Base-by-base conservation (phyloP, 1,140 invertebrate species). In the Triops cancriformis region DNA sequence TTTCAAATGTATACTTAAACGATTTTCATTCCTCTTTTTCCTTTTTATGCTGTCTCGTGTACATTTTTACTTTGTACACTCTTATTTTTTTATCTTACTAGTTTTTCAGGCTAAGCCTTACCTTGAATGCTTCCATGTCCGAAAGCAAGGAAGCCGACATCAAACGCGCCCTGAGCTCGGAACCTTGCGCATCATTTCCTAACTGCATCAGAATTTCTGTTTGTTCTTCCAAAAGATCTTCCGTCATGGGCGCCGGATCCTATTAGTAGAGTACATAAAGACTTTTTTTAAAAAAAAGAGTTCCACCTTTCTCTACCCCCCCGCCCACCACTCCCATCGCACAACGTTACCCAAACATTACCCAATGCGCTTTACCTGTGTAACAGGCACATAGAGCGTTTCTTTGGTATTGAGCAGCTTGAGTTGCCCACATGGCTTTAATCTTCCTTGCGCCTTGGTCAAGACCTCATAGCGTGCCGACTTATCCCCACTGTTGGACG, bases 81-180 rank as follows among this genome's bases (percentile, higher is more conserved):
- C 0, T 72, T 45, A 1, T 77, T 78, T 77, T n/a, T 23, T 31
- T 28, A 76, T 43, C 27, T 31, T 76, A 12, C 18, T 27, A 11
- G 3, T 42, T 9, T 42, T 76, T 76, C 42, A 0, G 23, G 3
- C 3, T 27, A 76, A 18, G 31, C 11, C 9, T 73, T 80, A 91
- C 90, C 86, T 98, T 98, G 82, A 99, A 99, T 0, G 96, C 94
- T 84, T 99, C 95, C 96, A 99, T 99, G 84, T 99, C 98, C 0
- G 96, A 98, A 4, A 97, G 86, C 10, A 99, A 86, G 10, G 94
- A 95, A 0, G 96, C 94, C 83, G 94, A 96, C 92, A 99, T 98
- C 87, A 98, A 92, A 83, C 92, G 90, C 0, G 95, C 94, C 73
- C 96, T 88, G 73, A 97, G 86, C 84, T 94, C 91, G 1, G 91